A percentile compares a stretch with the other conserved stretches of the same genome.
Evolutionary conservation across 2,113 vertebrate species (phyloP).

Genomic region (Trogon melanurus): DNA sequence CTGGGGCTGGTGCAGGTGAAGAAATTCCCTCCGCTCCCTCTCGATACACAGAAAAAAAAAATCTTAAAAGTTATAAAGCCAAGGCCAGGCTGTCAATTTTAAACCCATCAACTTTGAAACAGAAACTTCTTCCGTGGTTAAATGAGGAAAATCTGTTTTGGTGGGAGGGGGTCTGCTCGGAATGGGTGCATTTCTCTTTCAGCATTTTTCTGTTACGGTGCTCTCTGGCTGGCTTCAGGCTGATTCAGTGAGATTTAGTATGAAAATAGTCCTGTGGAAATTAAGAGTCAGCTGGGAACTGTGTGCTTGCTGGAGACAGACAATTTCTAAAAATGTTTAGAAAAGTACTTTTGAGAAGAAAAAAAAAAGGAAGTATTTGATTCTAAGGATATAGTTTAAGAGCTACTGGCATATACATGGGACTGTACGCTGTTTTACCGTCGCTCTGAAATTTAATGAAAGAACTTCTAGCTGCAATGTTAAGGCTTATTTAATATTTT

Average conservation of each 20-base stretch:
- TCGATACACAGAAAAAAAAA: not conserved
- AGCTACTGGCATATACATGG: not conserved
- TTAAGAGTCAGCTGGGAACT: not conserved
- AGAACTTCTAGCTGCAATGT: not conserved
- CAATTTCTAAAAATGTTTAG: not conserved
- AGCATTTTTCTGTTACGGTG: rapidly evolving
- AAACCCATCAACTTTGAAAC: not conserved
- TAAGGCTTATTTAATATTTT: not conserved
- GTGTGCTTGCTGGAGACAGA: not conserved
- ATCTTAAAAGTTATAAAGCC: not conserved
- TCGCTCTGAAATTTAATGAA: not conserved
- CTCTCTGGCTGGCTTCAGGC: not conserved
- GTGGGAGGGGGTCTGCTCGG: not conserved
- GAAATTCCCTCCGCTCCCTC: not conserved
- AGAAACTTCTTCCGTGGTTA: not conserved
- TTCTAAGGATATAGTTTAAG: not conserved
- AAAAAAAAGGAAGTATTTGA: not conserved
- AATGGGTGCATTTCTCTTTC: not conserved
- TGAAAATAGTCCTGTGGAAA: not conserved
- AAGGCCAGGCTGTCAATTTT: not conserved
- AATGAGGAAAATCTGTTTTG: not conserved
- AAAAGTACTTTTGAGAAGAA: rapidly evolving
- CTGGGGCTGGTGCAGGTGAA: not conserved
- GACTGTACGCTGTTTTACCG: not conserved
- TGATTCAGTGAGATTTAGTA: not conserved